Base-by-base conservation (phyloP, 2,888 invertebrate genomes). In the Cactoblastis cactorum region DNA sequence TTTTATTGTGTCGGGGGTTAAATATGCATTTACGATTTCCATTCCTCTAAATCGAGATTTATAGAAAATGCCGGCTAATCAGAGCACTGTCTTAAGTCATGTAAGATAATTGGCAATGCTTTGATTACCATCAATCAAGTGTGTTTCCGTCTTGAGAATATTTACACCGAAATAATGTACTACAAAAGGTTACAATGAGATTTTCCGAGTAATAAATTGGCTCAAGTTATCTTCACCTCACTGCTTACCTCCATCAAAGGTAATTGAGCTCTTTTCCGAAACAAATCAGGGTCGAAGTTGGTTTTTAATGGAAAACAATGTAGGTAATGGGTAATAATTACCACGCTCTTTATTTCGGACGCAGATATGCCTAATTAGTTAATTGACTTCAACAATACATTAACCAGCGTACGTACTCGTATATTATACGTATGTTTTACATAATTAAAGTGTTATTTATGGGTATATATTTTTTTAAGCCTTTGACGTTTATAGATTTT, bases 201-300 rank as follows among this genome's bases (percentile, higher is more conserved):
- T 45, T 18, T 45, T 12, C 19, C 33, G n/a, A 12, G 8, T 34
- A 41, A 52, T 50, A 39, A 45, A 33, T 32, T 15, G 12, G 12
- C 19, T 8, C 14, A 3, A 14, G 8, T 24, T 24, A 41, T n/a
- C 9, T 11, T 24, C 2, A 19, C 32, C 45, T 18, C 28, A 38
- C 49, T 54, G 43, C 47, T 50, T 45, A 50, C 50, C 52, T 49
- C 51, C 51, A 52, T 55, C 50, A 53, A 51, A 53, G 46, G 22
- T 46, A 55, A 55, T 52, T 50, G 52, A 38, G 43, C 34, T 50
- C 37, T 14, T 34, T 34, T 45, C 33, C 12, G 8, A 34, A 35
- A n/a, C 22, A 34, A 28, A 28, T 28, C 28, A 28, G 3, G 28
- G 9, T 28, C 28, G 1, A 9, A 28, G 9, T 9, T 6, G 9